Evolutionary conservation across 2,888 invertebrate species (phyloP), one percentile per base, ranked within the genome.

Genomic region (Augiades crinisus): DNA sequence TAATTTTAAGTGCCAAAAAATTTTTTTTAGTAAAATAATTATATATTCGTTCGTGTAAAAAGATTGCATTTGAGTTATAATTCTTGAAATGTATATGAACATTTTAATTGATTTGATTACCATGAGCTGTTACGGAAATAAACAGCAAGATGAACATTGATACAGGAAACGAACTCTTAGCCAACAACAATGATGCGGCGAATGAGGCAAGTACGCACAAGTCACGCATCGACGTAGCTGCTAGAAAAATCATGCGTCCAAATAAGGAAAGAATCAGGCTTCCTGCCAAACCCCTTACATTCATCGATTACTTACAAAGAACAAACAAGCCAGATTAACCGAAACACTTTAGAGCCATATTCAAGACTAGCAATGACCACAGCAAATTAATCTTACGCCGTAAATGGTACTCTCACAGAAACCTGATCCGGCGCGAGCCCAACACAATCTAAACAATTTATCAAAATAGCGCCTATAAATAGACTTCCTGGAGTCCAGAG

Each of bases 401-500:
- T 88, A 86, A 72, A 88, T 73, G 85, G 88, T 58, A 64, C 63
- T 73, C 72, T 66, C 64, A 72, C 72, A 71, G 76, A 81, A 87
- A 86, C 85, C 78, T 79, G 82, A 86, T 88, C 78, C 69, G 75
- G 66, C 72, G 73, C 74, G 72, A 80, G 74, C 71, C 75, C 67
- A 13, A 72, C 70, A 74, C 70, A 77, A 84, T 82, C 83, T 79
- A 77, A 80, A 79, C 77, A 76, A 80, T 75, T 75, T 77, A 83
- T 86, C 80, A 87, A 86, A 87, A 87, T 79, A 78, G 72, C 67
- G 59, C 64, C 86, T 80, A 72, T 82, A 86, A 72, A 85, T 75
- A 82, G 83, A 78, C 83, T 88, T 88, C 86, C 89, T 83, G 71
- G 70, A 75, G 43, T 43, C 50, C 50, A 51, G 50, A 31, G 21